These are phyloP conservation scores for Rhabdomys dilectus DNA, from an alignment of 2,113 vertebrate species.

Conservation along the genomic window DNA sequence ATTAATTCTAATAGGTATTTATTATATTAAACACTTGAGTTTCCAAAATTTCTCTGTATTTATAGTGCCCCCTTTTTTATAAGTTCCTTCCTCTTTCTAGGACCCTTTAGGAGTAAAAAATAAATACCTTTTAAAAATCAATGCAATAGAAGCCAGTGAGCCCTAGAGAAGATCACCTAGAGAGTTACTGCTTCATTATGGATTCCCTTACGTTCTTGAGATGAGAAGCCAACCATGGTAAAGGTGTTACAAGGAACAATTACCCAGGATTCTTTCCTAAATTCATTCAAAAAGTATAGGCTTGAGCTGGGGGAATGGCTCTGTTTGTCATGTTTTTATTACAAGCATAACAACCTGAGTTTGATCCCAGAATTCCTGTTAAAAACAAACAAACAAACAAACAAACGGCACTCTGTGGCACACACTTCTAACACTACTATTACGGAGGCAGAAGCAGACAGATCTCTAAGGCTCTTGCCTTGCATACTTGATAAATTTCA, in stretches of 20 bases:
- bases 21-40: conserved; percentile 69
- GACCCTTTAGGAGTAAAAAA: conserved; percentile 42
- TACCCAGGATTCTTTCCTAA: background rate
- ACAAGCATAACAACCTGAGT: background rate
- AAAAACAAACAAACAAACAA: background rate
- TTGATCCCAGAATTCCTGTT: background rate
- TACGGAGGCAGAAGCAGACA: background rate
- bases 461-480: background rate
- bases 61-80: conserved; percentile 48
- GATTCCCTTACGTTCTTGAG: background rate
- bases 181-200: background rate
- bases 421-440: too few relatives aligned
- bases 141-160: background rate
- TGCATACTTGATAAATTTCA: background rate
- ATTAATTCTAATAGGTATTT: conserved; percentile 84
- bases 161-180: background rate
- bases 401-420: background rate
- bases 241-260: background rate
- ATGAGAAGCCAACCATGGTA: background rate
- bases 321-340: background rate
- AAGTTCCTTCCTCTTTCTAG: conserved; percentile 33
- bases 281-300: background rate
- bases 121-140: conserved; percentile 75
- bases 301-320: background rate
- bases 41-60: conserved; percentile 57